A percentile compares a stretch with the other conserved stretches of the same genome.
Conservation (phyloP, 2,797 vertebrate genomes). For the Choloepus didactylus region DNA sequence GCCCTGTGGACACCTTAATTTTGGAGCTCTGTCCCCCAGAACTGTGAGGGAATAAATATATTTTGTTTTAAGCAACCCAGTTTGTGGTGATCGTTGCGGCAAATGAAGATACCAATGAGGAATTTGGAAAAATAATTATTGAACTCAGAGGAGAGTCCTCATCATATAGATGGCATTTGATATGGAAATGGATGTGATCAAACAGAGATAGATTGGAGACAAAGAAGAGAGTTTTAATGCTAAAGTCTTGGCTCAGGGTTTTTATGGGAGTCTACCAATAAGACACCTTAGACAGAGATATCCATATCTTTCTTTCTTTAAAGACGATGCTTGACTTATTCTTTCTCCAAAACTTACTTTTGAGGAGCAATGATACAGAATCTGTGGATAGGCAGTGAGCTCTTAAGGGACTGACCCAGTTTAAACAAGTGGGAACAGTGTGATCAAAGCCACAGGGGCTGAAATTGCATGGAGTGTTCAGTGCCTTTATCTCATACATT, state of each 20-base stretch:
- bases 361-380: not conserved
- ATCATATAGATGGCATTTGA: not conserved
- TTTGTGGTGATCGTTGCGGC: too few species aligned
- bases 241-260: not conserved
- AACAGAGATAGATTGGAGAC: not conserved
- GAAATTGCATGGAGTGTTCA: not conserved
- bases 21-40: too few species aligned
- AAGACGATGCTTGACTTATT: not conserved
- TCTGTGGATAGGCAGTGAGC: not conserved
- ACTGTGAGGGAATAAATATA: too few species aligned
- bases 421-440: not conserved
- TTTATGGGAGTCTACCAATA: not conserved
- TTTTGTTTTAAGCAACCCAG: too few species aligned
- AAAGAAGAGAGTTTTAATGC: not conserved
- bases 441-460: not conserved
- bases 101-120: not conserved
- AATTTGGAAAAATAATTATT: not conserved
- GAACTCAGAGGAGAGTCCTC: not conserved
- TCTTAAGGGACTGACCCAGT: not conserved
- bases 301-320: not conserved
- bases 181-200: not conserved
- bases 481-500: not conserved
- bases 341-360: slow-evolving; percentile 23
- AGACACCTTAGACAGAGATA: not conserved
- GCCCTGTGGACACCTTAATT: too few species aligned